Evolutionary conservation across 2,113 vertebrate genomes (phyloP).

Genomic region (Carlito syrichta): DNA sequence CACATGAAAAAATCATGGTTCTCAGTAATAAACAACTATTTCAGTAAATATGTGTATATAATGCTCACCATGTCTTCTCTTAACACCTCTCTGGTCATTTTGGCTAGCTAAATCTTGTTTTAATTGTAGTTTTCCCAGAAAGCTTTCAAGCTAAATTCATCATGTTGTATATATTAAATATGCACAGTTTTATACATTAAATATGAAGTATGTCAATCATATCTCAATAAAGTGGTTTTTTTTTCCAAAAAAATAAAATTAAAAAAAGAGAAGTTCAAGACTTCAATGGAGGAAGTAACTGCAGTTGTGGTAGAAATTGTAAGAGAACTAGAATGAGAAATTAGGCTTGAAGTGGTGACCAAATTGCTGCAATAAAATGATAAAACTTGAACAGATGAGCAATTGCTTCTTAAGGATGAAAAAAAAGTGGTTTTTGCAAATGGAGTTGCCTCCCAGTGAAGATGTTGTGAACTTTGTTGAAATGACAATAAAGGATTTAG

Average conservation of each 20-base stretch:
- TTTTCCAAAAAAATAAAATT: no score
- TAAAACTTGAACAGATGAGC: background rate
- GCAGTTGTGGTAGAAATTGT: background rate
- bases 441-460: background rate
- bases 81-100: background rate
- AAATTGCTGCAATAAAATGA: background rate
- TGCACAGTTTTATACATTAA: background rate
- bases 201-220: background rate
- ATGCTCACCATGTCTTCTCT: background rate
- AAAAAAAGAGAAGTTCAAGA: background rate
- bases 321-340: background rate
- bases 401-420: background rate
- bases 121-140: background rate
- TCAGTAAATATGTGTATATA: background rate
- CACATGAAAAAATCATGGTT: background rate
- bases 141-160: background rate
- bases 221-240: background rate
- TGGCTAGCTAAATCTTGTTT: background rate
- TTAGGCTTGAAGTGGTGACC: background rate
- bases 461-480: background rate
- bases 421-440: background rate
- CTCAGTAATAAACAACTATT: background rate
- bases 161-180: background rate
- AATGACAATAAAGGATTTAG: background rate
- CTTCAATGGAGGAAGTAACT: background rate